Conservation (phyloP, 2,888 invertebrate species). For the Scaptodrosophila latifasciaeformis region DNA sequence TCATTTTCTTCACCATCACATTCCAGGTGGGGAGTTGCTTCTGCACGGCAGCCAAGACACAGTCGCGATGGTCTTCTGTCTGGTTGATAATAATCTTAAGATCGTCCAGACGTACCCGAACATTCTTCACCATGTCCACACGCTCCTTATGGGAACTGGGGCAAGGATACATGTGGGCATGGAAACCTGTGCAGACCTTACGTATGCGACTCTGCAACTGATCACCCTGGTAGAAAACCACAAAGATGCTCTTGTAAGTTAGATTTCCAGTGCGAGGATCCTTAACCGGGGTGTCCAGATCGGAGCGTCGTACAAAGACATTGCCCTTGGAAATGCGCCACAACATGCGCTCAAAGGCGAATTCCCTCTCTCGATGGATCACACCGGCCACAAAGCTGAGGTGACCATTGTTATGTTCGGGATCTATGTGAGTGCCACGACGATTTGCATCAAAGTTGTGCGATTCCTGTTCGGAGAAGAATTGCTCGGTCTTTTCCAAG, state of each 20-base stretch:
- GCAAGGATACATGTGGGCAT: constrained; percentile 89
- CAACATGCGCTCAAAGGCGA: constrained; percentile 88
- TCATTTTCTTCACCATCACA: constrained; percentile 88
- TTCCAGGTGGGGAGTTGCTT: constrained; percentile 89
- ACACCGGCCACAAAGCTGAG: constrained; percentile 88
- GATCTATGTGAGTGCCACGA: constrained; percentile 85
- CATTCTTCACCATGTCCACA: constrained; percentile 87
- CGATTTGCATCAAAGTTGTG: constrained; percentile 74
- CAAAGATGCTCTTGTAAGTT: constrained; percentile 88
- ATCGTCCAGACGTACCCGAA: constrained; percentile 88
- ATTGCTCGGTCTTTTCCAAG: constrained; percentile 87
- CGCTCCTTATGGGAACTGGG: constrained; percentile 86
- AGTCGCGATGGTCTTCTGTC: constrained; percentile 88
- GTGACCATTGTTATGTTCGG: constrained; percentile 73
- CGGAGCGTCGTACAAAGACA: constrained; percentile 86
- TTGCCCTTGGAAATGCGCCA: constrained; percentile 92
- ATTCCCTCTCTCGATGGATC: constrained; percentile 85
- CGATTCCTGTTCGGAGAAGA: constrained; percentile 70
- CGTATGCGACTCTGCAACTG: constrained; percentile 87
- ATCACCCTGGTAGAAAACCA: constrained; percentile 88
- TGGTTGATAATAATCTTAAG: constrained; percentile 84
- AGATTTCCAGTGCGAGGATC: constrained; percentile 83
- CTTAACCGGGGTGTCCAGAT: constrained; percentile 83
- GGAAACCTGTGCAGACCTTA: constrained; percentile 90
- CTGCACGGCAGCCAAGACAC: constrained; percentile 86